Evolutionary conservation across 2,113 vertebrate species (phyloP).

Genomic region (Microtus ochrogaster): DNA sequence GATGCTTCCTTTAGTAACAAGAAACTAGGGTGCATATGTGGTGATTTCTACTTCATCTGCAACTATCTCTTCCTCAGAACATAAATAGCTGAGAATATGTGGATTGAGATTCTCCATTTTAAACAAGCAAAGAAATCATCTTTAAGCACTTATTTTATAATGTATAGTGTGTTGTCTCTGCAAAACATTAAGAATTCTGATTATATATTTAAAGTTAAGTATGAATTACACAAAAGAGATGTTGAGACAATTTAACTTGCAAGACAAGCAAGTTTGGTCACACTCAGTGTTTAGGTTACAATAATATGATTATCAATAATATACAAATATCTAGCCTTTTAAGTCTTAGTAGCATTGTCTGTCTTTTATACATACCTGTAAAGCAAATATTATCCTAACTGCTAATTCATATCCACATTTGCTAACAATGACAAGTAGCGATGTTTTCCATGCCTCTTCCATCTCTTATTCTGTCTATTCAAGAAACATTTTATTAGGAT

Average conservation of each 20-base stretch:
- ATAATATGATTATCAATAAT: neutral
- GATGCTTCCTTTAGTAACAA: slow-evolving; percentile 18
- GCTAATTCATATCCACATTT: neutral
- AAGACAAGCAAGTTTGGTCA: neutral
- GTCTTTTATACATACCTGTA: neutral
- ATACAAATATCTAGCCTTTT: neutral
- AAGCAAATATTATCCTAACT: neutral
- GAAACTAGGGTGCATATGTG: slow-evolving; percentile 1
- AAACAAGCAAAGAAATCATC: neutral
- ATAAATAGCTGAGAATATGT: neutral
- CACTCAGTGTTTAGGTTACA: neutral
- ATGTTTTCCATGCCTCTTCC: neutral
- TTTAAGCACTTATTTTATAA: neutral
- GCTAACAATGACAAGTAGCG: too few species aligned
- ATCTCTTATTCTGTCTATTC: neutral
- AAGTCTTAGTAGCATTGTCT: fast-evolving
- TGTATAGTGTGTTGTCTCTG: neutral
- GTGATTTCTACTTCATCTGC: slow-evolving; percentile 25
- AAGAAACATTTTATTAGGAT: neutral
- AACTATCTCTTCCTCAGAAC: slow-evolving; percentile 23
- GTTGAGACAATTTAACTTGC: neutral
- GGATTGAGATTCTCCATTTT: neutral
- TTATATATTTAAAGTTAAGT: neutral
- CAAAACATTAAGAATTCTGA: neutral
- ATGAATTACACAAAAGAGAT: neutral